phyloP scores from a whole-genome alignment of 2,113 vertebrate species.

The Calidris pugnax region DNA sequence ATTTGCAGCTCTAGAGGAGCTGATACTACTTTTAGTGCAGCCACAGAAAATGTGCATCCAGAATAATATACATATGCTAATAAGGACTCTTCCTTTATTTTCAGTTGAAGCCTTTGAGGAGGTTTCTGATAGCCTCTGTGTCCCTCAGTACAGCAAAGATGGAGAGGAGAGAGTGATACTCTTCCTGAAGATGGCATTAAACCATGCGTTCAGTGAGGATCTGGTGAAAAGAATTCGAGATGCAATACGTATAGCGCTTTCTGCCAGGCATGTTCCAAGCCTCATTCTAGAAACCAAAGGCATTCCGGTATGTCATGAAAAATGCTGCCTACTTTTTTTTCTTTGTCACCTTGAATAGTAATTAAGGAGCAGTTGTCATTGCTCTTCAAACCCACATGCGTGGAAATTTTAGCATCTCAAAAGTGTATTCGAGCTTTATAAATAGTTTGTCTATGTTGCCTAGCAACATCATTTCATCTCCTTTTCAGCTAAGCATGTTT shows the following conservation, averaged over 20 bases:
- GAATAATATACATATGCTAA: background rate
- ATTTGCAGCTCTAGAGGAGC: background rate
- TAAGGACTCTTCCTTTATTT: fast-evolving
- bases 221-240: constrained; percentile 81
- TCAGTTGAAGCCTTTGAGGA: constrained; percentile 96
- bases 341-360: constrained; percentile 57
- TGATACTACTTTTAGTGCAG: fast-evolving
- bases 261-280: constrained; percentile 89
- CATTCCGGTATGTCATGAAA: constrained; percentile 86
- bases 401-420: constrained; percentile 42
- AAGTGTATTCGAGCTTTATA: constrained; percentile 57
- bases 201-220: constrained; percentile 74
- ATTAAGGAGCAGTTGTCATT: constrained; percentile 55
- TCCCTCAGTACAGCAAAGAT: constrained; percentile 89
- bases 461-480: constrained; percentile 38
- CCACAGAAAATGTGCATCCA: fast-evolving
- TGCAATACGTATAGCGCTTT: constrained; percentile 86
- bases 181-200: constrained; percentile 90
- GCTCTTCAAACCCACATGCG: constrained; percentile 22
- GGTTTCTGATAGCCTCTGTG: constrained; percentile 91
- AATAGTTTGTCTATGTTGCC: constrained; percentile 54
- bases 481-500: background rate
- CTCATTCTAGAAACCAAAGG: constrained; percentile 90
- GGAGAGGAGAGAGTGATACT: constrained; percentile 93
- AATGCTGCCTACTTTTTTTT: constrained; percentile 10